Conservation (phyloP, 2,888 invertebrate species). For the Patella ulyssiponensis region DNA sequence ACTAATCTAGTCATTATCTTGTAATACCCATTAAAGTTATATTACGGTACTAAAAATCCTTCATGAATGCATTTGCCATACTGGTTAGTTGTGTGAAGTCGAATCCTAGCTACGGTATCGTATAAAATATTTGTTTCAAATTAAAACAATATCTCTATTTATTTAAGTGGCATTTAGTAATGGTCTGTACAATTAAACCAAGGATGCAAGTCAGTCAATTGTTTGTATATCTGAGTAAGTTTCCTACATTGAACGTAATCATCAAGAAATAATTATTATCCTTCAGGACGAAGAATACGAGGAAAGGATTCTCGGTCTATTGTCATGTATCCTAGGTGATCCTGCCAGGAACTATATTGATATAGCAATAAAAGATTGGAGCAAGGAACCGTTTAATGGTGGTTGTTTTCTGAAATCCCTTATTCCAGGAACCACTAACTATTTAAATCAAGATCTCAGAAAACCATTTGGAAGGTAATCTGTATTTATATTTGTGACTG, state of each 20-base stretch:
- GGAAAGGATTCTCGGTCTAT: constrained; percentile 67
- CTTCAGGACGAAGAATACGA: constrained; percentile 64
- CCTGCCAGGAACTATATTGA: constrained; percentile 61
- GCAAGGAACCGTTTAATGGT: constrained; percentile 67
- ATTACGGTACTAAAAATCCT: no score
- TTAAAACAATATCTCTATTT: no score
- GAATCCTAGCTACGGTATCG: no score
- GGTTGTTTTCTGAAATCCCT: constrained; percentile 68
- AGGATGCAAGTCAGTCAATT: no score
- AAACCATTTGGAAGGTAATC: constrained; percentile 61
- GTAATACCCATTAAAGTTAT: no score
- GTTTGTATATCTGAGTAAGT: no score
- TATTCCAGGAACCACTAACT: constrained; percentile 67
- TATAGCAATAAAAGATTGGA: constrained; percentile 70
- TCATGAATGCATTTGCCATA: no score
- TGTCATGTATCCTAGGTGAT: constrained; percentile 68
- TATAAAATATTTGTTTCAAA: no score
- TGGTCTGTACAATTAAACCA: no score
- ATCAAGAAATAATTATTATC: background rate
- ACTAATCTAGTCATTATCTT: no score
- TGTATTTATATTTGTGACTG: background rate
- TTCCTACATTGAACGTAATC: background rate
- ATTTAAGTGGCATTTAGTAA: no score
- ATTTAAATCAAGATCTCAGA: constrained; percentile 59
- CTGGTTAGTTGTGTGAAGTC: no score